These are phyloP conservation scores for Lordiphosa andalusiaca DNA, from an alignment of 2,888 invertebrate species.

Conservation along the genomic window DNA sequence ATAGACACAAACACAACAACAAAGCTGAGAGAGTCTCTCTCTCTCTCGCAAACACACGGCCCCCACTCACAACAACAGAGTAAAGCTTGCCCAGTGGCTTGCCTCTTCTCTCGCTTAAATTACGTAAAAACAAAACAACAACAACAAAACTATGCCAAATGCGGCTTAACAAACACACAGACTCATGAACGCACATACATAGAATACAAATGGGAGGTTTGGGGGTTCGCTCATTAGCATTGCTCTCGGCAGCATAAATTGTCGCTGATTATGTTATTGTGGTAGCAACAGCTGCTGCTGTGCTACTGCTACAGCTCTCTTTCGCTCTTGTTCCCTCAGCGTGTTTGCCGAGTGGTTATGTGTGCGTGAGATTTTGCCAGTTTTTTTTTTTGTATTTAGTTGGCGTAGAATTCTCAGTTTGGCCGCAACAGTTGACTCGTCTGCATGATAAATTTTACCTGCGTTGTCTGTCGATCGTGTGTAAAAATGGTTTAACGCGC, in stretches of 20 bases:
- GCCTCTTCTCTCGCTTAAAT: constrained; percentile 35
- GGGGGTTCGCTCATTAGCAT: constrained; percentile 21
- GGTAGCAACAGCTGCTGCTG: constrained; percentile 49
- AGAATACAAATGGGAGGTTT: constrained; percentile 14
- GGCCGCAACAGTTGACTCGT: constrained; percentile 71
- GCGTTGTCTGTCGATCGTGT: constrained; percentile 45
- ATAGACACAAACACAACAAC: constrained; percentile 4
- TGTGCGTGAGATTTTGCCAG: constrained; percentile 35
- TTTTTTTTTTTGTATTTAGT: constrained; percentile 38
- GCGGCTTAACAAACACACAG: constrained; percentile 52
- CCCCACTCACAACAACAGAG: constrained; percentile 22
- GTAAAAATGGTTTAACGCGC: constrained; percentile 30
- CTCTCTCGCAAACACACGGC: constrained; percentile 1
- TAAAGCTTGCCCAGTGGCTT: constrained; percentile 34
- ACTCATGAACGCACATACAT: constrained; percentile 16
- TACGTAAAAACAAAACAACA: constrained; percentile 45
- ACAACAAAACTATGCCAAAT: constrained; percentile 62
- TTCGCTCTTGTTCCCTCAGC: constrained; percentile 11
- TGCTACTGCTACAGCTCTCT: constrained; percentile 11
- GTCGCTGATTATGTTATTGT: constrained; percentile 63
- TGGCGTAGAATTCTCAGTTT: constrained; percentile 59
- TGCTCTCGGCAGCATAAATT: constrained; percentile 54
- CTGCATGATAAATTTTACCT: constrained; percentile 56
- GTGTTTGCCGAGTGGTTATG: neutral
- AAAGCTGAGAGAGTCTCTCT: no score